phyloP scores from a whole-genome alignment of 2,888 invertebrate species.

The Drosophila falleni region DNA sequence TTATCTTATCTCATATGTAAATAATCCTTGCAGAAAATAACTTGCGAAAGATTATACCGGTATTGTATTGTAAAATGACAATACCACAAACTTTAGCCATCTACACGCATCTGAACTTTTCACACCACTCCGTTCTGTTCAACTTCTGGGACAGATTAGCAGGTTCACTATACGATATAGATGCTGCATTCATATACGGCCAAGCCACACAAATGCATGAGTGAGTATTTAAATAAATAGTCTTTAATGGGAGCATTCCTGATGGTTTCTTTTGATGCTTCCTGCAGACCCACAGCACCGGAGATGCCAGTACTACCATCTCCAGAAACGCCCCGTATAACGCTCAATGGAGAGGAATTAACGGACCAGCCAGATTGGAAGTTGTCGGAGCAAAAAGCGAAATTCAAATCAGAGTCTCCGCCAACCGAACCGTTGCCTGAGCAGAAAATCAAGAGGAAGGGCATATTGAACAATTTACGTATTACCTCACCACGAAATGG shows the following conservation, averaged over 20 bases:
- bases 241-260: too few relatives aligned
- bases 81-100: slow-evolving; percentile 89
- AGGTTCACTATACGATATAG: slow-evolving; percentile 85
- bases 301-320: slow-evolving; percentile 19
- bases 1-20: too few relatives aligned
- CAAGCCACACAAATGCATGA: slow-evolving; percentile 30
- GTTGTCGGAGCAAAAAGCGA: slow-evolving; percentile 28
- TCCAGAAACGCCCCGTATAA: slow-evolving; percentile 59
- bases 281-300: slow-evolving; percentile 26
- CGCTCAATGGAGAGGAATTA: slow-evolving; percentile 60
- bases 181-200: slow-evolving; percentile 43
- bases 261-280: not conserved
- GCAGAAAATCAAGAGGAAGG: slow-evolving; percentile 49
- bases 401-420: slow-evolving; percentile 15
- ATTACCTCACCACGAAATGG: slow-evolving; percentile 40
- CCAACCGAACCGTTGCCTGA: slow-evolving; percentile 53
- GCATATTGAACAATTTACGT: slow-evolving; percentile 49
- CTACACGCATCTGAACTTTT: slow-evolving; percentile 89
- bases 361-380: slow-evolving; percentile 41
- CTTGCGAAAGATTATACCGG: slow-evolving; percentile 90
- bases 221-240: slow-evolving; percentile 39
- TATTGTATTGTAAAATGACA: slow-evolving; percentile 88
- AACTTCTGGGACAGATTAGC: slow-evolving; percentile 91
- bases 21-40: slow-evolving; percentile 86
- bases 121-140: slow-evolving; percentile 86